Evolutionary conservation across 2,888 invertebrate species (phyloP).

Genomic region (Torymus auratus): DNA sequence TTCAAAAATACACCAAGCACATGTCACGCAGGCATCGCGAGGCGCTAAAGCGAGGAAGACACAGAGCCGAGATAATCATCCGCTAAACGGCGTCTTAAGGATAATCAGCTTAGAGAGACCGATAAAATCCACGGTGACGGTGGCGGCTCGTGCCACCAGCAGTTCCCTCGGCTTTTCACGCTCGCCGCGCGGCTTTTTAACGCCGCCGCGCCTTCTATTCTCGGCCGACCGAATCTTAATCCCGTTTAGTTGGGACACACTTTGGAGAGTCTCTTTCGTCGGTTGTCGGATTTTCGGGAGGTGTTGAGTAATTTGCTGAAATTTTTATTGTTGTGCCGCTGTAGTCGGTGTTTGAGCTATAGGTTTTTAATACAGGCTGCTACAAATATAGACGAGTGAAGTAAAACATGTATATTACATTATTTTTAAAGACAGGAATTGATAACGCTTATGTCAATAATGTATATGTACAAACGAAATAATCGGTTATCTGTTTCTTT

Average conservation of each 20-base stretch:
- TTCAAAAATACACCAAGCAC: no score
- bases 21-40: not conserved
- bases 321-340: no score
- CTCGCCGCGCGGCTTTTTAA: slow-evolving; percentile 23
- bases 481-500: no score
- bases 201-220: slow-evolving; percentile 6
- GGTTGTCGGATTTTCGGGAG: no score
- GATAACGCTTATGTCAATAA: no score
- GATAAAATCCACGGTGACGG: slow-evolving; percentile 27
- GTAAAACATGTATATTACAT: no score
- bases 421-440: no score
- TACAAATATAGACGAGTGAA: no score
- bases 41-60: slow-evolving; percentile 14
- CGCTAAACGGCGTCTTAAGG: slow-evolving; percentile 31
- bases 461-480: no score
- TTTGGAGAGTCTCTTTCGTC: not conserved
- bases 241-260: slow-evolving; percentile 13
- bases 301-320: no score
- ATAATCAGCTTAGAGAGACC: slow-evolving; percentile 49
- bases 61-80: slow-evolving; percentile 44
- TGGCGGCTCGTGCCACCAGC: slow-evolving; percentile 9
- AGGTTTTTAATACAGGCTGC: no score
- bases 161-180: slow-evolving; percentile 8
- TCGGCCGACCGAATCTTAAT: slow-evolving; percentile 26
- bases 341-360: no score